These are phyloP conservation scores for Tupiocoris notatus DNA, from an alignment of 2,888 invertebrate genomes.

Conservation along the genomic window DNA sequence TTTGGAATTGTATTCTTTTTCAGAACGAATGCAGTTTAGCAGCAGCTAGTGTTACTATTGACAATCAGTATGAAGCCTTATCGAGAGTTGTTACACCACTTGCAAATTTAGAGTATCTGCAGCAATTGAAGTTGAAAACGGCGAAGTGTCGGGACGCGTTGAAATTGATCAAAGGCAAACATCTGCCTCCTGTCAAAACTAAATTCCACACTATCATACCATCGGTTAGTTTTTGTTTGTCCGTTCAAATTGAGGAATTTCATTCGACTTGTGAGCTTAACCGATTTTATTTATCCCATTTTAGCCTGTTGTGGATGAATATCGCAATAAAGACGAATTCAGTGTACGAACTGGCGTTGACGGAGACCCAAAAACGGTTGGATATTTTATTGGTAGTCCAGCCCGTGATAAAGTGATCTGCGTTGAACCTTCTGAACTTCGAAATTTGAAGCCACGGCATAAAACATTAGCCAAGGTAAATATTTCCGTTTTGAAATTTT, in stretches of 20 bases:
- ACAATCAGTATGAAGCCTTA: slow-evolving; percentile 56
- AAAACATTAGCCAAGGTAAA: slow-evolving; percentile 52
- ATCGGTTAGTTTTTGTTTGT: slow-evolving; percentile 51
- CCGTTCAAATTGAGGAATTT: neutral
- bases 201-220: slow-evolving; percentile 50
- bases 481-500: no score
- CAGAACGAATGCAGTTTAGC: neutral
- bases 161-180: slow-evolving; percentile 45
- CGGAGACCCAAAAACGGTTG: slow-evolving; percentile 54
- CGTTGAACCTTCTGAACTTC: slow-evolving; percentile 52
- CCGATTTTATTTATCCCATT: slow-evolving; percentile 40
- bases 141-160: slow-evolving; percentile 47
- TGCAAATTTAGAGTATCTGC: slow-evolving; percentile 67
- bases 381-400: slow-evolving; percentile 53
- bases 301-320: slow-evolving; percentile 53
- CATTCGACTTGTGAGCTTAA: neutral
- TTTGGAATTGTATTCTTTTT: no score
- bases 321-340: slow-evolving; percentile 55
- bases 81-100: slow-evolving; percentile 66
- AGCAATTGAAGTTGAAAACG: slow-evolving; percentile 62
- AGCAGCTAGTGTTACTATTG: neutral
- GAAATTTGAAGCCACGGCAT: slow-evolving; percentile 53
- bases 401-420: slow-evolving; percentile 50
- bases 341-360: slow-evolving; percentile 53
- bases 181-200: slow-evolving; percentile 37